Conservation (phyloP, 2,113 vertebrate species). For the Galemys pyrenaicus region DNA sequence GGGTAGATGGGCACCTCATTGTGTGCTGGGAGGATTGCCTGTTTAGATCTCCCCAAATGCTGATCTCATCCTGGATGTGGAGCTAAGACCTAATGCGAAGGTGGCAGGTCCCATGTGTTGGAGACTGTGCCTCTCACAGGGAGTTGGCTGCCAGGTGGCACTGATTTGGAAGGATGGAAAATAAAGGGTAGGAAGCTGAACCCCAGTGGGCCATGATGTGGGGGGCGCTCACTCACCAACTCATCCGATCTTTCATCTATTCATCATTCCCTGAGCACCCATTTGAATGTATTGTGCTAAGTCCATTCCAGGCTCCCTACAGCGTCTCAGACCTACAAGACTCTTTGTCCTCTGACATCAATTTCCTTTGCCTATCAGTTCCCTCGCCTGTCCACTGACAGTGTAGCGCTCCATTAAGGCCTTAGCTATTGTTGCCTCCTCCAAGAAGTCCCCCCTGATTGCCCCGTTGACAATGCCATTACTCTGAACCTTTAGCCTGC, state of each 20-base stretch:
- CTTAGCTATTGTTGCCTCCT: background rate
- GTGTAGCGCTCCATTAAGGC: background rate
- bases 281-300: background rate
- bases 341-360: background rate
- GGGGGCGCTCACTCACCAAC: background rate
- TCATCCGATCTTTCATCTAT: background rate
- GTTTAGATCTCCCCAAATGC: constrained; percentile 81
- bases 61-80: constrained; percentile 78
- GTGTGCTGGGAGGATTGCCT: constrained; percentile 80
- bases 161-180: background rate
- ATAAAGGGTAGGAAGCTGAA: background rate
- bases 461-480: rapidly evolving
- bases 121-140: background rate
- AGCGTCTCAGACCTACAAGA: background rate
- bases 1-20: constrained; percentile 76
- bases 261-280: background rate
- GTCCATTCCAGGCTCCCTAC: rapidly evolving
- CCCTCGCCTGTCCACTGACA: background rate
- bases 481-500: background rate
- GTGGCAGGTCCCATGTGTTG: background rate
- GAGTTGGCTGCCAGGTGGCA: background rate
- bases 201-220: rapidly evolving
- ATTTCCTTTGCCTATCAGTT: background rate
- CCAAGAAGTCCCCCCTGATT: background rate
- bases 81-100: constrained; percentile 64